Evolutionary conservation across 2,797 vertebrate species (phyloP).

Genomic region (Lophotriccus pileatus): DNA sequence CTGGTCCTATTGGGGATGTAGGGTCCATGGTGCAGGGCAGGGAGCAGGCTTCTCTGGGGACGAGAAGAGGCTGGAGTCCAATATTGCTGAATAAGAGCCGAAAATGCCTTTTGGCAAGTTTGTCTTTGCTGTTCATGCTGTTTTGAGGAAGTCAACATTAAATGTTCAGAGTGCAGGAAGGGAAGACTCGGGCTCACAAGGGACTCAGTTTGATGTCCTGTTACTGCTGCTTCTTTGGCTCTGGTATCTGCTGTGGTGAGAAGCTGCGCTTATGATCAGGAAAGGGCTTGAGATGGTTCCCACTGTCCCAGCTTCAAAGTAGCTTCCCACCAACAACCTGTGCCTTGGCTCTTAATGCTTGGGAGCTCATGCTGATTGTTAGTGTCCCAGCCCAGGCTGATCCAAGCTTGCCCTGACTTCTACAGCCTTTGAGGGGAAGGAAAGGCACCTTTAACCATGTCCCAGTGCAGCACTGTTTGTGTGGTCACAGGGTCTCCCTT

Average conservation of each 20-base stretch:
- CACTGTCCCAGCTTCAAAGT: accelerated
- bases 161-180: not conserved
- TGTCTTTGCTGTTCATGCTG: not conserved
- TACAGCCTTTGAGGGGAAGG: not conserved
- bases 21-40: not conserved
- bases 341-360: not conserved
- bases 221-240: not conserved
- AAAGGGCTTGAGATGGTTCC: not conserved
- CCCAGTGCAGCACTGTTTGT: not conserved
- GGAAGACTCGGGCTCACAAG: not conserved
- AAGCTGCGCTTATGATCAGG: not conserved
- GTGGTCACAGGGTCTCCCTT: not conserved
- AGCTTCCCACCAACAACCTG: not conserved
- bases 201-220: not conserved
- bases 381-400: not conserved
- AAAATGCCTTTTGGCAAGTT: not conserved
- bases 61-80: not conserved
- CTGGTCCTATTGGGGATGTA: not conserved
- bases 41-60: not conserved
- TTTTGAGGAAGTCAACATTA: not conserved
- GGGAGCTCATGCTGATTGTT: not conserved
- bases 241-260: not conserved
- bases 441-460: not conserved
- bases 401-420: not conserved
- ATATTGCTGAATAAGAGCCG: not conserved